Base-by-base conservation (phyloP, 2,888 invertebrate species). In the Macaria liturata region DNA sequence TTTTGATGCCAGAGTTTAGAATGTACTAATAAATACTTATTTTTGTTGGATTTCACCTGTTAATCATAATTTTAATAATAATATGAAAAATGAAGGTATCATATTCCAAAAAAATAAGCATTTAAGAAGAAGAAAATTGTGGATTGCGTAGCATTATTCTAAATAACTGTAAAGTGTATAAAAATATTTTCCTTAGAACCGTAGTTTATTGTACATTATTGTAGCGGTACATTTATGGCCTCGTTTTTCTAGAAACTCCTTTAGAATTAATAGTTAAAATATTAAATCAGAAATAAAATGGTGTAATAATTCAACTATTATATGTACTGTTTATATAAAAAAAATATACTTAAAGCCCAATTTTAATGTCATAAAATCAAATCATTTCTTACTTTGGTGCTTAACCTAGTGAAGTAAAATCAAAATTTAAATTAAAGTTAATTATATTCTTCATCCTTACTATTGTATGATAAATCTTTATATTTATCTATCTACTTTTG, bases 131-230 rank as follows among this genome's bases (percentile, higher is more conserved):
- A 42, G 32, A 54, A 49, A 59, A 67, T 62, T 67, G 74, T 75
- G 74, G 72, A 80, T 81, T 83, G 88, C 90, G 91, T 91, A 90
- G 86, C 79, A 86, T 87, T 81, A 90, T 89, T 90, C 90, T 89
- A 89, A 91, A 87, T 75, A 67, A 74, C 77, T 88, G 89, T 91
- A 90, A 86, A 88, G 69, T 89, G 88, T 91, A 91, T 63, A 81
- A 82, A 86, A 71, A 68, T 74, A 61, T 66, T 69, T 67, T 71
- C 70, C 66, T 67, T 66, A 65, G 64, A 46, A 66, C 62, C 64
- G 65, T 62, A 62, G 55, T 49, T 48, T 30, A 60, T 40, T 46
- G 52, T 49, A 57, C 44, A 46, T 50, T 52, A 32, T 20, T 62
- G 64, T 62, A 58, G 50, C 62, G 61, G 62, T 53, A 58, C 51